Conservation (phyloP, 2,797 vertebrate species). For the Denticeps clupeoides region DNA sequence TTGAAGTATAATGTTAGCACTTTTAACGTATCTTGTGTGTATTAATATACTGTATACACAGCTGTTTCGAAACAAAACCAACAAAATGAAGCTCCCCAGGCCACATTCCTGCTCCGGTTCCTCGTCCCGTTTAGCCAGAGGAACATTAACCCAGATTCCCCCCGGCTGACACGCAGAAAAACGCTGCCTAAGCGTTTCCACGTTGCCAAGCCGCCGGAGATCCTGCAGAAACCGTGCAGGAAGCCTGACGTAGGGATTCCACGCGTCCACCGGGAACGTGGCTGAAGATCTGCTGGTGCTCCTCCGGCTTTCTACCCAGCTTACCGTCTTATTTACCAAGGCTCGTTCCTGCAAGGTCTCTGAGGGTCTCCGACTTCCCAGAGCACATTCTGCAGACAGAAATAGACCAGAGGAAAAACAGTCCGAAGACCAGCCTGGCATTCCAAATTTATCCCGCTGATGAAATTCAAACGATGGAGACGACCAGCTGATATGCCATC, state of each 20-base stretch:
- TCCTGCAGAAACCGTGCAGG: not conserved
- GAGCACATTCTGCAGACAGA: slow-evolving; percentile 43
- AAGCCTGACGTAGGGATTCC: too few relatives aligned
- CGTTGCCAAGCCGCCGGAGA: slow-evolving; percentile 26
- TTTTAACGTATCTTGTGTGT: too few relatives aligned
- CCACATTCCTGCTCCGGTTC: slow-evolving; percentile 8
- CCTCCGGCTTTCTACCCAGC: too few relatives aligned
- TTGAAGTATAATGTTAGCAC: too few relatives aligned
- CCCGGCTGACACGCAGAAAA: slow-evolving; percentile 37
- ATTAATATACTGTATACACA: too few relatives aligned
- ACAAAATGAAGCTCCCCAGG: too few relatives aligned
- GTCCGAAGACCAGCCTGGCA: slow-evolving; percentile 10
- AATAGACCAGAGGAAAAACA: slow-evolving; percentile 1
- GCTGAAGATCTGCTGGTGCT: too few relatives aligned
- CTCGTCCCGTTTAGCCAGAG: slow-evolving; percentile 31
- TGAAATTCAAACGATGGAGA: not conserved
- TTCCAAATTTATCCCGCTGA: slow-evolving; percentile 3
- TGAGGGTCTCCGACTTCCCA: slow-evolving; percentile 53
- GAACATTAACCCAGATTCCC: slow-evolving; percentile 50
- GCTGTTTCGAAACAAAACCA: too few relatives aligned
- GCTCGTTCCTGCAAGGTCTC: slow-evolving; percentile 54
- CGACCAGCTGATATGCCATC: slow-evolving; percentile 2
- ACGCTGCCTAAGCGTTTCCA: slow-evolving; percentile 54
- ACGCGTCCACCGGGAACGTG: too few relatives aligned
- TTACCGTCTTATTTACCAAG: too few relatives aligned